Percentiles rank a stretch among this genome's conserved stretches.
Conservation (phyloP, 2,888 invertebrate species). For the Alloscopus bannaensis region DNA sequence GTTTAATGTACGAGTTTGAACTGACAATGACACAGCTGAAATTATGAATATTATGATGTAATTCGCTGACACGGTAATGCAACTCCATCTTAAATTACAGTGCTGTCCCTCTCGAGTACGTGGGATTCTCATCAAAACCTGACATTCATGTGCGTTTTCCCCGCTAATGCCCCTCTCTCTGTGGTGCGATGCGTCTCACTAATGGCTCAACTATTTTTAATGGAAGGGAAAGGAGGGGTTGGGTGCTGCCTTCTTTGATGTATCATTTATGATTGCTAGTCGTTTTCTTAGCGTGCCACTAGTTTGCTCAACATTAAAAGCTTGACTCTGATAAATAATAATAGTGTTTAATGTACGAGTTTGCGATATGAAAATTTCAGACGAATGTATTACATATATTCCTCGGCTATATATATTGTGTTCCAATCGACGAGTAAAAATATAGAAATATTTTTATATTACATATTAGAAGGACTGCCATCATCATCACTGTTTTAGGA, state of each 20-base stretch:
- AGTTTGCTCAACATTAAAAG: conserved; percentile 4
- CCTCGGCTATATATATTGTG: too few relatives aligned
- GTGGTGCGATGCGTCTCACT: conserved; percentile 20
- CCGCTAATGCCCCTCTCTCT: neutral
- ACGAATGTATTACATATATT: too few relatives aligned
- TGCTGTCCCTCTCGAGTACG: too few relatives aligned
- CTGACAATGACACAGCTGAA: conserved; percentile 36
- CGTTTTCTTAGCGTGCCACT: conserved; percentile 23
- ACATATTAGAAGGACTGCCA: too few relatives aligned
- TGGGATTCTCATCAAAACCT: neutral
- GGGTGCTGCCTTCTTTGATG: conserved; percentile 39
- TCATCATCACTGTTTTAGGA: too few relatives aligned
- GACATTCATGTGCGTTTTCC: neutral
- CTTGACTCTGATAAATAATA: conserved; percentile 3
- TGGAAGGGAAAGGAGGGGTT: conserved; percentile 55
- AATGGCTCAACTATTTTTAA: conserved; percentile 28
- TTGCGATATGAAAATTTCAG: conserved; percentile 43
- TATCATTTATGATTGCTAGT: conserved; percentile 28
- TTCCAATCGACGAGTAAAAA: too few relatives aligned
- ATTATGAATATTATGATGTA: conserved; percentile 40
- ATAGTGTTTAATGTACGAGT: conserved; percentile 31
- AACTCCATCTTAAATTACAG: conserved; percentile 45
- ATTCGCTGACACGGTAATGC: conserved; percentile 23
- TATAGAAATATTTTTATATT: too few relatives aligned
- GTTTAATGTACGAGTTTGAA: conserved; percentile 19